Evolutionary conservation across 2,888 invertebrate species (phyloP), one percentile per base, ranked within the genome.

Genomic region (Clostera curtula): DNA sequence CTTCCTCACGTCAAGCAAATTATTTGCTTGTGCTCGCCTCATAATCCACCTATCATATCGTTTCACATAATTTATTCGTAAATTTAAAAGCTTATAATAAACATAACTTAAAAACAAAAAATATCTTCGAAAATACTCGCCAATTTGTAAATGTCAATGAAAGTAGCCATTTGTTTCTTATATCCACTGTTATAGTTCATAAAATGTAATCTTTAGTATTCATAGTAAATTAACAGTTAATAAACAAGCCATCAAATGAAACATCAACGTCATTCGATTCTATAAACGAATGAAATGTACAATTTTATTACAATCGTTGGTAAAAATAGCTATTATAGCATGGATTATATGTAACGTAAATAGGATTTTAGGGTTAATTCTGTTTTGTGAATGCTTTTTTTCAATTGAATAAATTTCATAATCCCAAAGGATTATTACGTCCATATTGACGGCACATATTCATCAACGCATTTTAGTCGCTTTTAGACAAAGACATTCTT

Each of bases 191-290:
- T 39, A 38, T 32, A 31, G 28, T 30, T 34, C 35, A 49, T 40
- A 40, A 49, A 48, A 42, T 19, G 27, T 34, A 31, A 38, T 49
- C 33, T 49, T 40, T 24, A 34, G 29, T 37, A 40, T 26, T 26
- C 36, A 40, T 40, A 33, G 38, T 33, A 36, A 40, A 49, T 47
- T 40, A 49, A 36, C 34, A 30, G 21, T 24, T 8, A 25, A 27
- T 48, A 42, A 48, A 42, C 27, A 36, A 40, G 28, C 31, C 32
- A 38, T 48, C 34, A 49, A 49, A 45, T 45, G 36, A 40, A 49
- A 40, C 30, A 36, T 36, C 24, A 27, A 21, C 25, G 29, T 19
- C 18, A 29, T 42, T 43, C 22, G 19, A 31, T 36, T 42, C 34
- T 49, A 42, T 40, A 41, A 41, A 34, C 29, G 24, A 31, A 37